Base-by-base conservation (phyloP, 2,113 vertebrate genomes). In the Cephalophus harveyi region DNA sequence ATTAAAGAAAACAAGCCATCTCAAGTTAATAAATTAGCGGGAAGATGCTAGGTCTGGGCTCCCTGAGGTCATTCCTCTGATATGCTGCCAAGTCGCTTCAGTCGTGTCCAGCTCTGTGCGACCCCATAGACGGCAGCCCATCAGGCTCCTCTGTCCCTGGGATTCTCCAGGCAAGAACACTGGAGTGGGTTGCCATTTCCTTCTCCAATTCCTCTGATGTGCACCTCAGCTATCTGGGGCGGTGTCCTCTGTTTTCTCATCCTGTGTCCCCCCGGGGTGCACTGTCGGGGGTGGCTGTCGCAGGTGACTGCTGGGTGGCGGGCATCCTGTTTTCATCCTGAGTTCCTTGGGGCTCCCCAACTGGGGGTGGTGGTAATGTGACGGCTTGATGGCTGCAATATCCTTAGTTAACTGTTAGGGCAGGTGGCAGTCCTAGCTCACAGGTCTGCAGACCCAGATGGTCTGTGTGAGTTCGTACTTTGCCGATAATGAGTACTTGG, bases 401-500 rank as follows among this genome's bases (percentile, higher is more conserved):
- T 19, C 78, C 46, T 48, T 81, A 33, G 78, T 6, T 50, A 33
- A 33, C 76, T 78, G 28, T 19, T 33, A 19, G 16, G 46, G 28
- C 78, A 81, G 46, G 16, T 17, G 27, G 15, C 46, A 33, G 9
- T 81, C 16, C 9, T 81, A 6, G 76, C 21, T 17, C 28, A 33
- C 28, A 50, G 76, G 27, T 17, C 2, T 40, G 30, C 67, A 46
- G 15, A 19, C 50, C 48, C 2, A 0, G 1, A 25, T 36, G 3
- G 7, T 13, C 48, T 23, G 7, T 2, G 21, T 43, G 3, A 16
- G 1, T 74, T 7, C 27, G 11, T 23, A 6, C 48, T 46, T 54
- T 43, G 17, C 23, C 3, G 4, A 40, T 33, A 17, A 15, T 1
- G 5, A 17, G n/a, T 27, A 1, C 17, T 4, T 48, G 55, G 40